Evolutionary conservation across 2,113 vertebrate genomes (phyloP).

Genomic region (Condylura cristata): DNA sequence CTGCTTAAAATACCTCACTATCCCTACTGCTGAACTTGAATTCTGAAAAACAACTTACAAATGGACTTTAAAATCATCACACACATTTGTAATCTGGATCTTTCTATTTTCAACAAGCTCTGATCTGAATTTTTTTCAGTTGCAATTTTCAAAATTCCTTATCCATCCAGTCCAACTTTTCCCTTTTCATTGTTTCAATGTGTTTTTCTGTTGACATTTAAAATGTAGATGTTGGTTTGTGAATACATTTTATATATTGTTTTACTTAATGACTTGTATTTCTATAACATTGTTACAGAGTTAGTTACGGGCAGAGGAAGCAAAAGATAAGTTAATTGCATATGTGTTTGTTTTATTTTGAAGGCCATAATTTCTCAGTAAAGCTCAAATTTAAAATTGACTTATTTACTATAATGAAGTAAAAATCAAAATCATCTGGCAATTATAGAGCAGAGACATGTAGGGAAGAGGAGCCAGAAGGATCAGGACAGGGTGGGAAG

Average conservation of each 20-base stretch:
- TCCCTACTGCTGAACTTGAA: background rate
- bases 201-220: constrained; percentile 29
- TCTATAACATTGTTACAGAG: constrained; percentile 52
- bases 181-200: constrained; percentile 12
- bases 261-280: constrained; percentile 57
- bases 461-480: too few species aligned
- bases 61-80: background rate
- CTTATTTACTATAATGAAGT: too few species aligned
- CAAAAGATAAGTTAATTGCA: constrained; percentile 60
- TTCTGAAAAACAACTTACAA: background rate
- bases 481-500: too few species aligned
- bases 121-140: background rate
- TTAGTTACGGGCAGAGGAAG: constrained; percentile 45
- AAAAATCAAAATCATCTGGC: too few species aligned
- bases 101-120: background rate
- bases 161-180: background rate
- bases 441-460: too few species aligned
- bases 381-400: constrained; percentile 54
- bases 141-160: constrained; percentile 23
- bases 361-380: constrained; percentile 51
- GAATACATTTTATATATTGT: constrained; percentile 43
- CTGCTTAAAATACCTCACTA: background rate
- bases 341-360: constrained; percentile 55
- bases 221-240: constrained; percentile 58
- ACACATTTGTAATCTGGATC: background rate